Percentiles rank a stretch among this genome's conserved stretches.
phyloP scores from a whole-genome alignment of 2,113 vertebrate species.

The Proteles cristata region DNA sequence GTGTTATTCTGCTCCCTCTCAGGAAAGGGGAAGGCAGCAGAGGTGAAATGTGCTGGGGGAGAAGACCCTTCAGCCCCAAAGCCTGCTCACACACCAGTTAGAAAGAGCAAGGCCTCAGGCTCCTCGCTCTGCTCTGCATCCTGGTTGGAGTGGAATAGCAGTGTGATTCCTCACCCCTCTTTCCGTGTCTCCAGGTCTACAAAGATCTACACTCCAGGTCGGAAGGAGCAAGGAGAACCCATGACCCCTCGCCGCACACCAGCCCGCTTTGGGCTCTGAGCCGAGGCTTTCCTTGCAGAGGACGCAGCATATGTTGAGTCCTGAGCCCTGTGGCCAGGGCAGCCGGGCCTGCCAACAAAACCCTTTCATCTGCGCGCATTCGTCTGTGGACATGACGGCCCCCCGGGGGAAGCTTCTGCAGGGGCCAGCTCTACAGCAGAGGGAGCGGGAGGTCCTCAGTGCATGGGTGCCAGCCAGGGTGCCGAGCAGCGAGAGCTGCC shows the following conservation, averaged over 20 bases:
- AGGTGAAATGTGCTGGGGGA: neutral
- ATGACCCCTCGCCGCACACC: conserved; percentile 96
- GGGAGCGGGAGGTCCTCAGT: neutral
- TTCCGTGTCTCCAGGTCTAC: conserved; percentile 87
- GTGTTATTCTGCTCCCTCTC: neutral
- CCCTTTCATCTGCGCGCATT: neutral
- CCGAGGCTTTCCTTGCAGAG: neutral
- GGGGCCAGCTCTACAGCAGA: neutral
- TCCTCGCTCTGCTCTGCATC: neutral
- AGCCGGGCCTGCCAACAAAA: neutral
- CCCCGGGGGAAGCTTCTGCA: neutral
- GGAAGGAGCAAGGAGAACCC: conserved; percentile 93
- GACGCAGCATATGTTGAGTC: neutral
- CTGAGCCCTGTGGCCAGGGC: neutral
- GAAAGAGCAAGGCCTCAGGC: neutral
- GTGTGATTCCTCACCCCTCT: neutral
- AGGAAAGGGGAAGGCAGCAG: neutral
- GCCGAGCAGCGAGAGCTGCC: neutral
- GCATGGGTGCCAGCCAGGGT: neutral
- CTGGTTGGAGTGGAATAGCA: neutral
- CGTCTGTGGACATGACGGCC: neutral
- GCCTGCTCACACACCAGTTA: neutral
- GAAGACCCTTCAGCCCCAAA: neutral
- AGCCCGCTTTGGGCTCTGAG: conserved; percentile 94
- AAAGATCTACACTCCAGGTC: conserved; percentile 97